These are phyloP conservation scores for Neogale vison DNA, from an alignment of 2,113 vertebrate species.

Conservation along the genomic window DNA sequence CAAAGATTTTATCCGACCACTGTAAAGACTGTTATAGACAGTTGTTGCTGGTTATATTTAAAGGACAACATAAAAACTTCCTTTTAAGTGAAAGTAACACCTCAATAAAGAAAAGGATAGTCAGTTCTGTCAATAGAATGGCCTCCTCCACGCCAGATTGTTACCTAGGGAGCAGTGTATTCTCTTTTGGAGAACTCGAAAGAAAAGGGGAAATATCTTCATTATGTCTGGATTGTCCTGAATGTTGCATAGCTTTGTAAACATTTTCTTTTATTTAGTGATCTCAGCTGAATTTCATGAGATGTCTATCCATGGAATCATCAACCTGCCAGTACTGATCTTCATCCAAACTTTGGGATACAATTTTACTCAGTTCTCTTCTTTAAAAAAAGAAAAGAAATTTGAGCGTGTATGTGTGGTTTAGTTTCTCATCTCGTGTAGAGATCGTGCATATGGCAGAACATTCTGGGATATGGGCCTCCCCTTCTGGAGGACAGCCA, in stretches of 20 bases:
- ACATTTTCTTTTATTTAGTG: neutral
- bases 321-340: neutral
- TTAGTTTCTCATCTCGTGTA: neutral
- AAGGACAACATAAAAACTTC: neutral
- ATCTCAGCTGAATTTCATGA: neutral
- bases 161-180: neutral
- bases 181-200: neutral
- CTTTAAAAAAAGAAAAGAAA: neutral
- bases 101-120: neutral
- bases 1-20: neutral
- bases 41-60: neutral
- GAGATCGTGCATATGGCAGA: neutral
- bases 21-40: neutral
- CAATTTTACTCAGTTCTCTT: neutral
- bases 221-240: accelerated
- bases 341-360: neutral
- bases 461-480: neutral
- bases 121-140: neutral
- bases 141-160: neutral
- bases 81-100: neutral
- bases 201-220: too few species aligned
- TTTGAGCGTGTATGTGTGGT: too few species aligned
- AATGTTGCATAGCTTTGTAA: neutral
- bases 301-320: neutral
- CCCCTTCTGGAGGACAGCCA: accelerated